phyloP scores from a whole-genome alignment of 1,140 invertebrate species.

The Diorhabda carinulata region DNA sequence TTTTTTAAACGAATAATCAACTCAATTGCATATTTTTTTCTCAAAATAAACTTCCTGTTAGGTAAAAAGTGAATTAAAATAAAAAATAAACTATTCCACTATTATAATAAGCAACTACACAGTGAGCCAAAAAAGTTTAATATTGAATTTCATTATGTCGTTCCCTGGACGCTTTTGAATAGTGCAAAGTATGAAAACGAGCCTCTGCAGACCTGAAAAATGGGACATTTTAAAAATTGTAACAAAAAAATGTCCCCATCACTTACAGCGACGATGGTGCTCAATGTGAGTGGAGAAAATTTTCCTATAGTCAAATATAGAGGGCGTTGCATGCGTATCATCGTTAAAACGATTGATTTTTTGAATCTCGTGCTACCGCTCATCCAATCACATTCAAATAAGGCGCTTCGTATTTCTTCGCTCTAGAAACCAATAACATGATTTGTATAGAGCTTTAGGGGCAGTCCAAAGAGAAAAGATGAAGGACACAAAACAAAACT shows the following conservation, averaged over 20 bases:
- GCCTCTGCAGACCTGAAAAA: conserved; percentile 25
- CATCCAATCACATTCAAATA: conserved; percentile 40
- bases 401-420: conserved; percentile 22
- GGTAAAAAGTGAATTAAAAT: too few relatives aligned
- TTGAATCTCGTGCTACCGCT: conserved; percentile 32
- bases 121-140: too few relatives aligned
- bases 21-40: too few relatives aligned
- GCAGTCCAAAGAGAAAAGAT: too few relatives aligned
- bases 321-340: conserved; percentile 35
- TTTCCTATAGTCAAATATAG: conserved; percentile 42
- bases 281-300: conserved; percentile 38
- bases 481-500: too few relatives aligned
- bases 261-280: conserved; percentile 38
- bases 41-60: too few relatives aligned
- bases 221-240: conserved; percentile 4
- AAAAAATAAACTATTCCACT: too few relatives aligned
- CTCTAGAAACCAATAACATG: conserved; percentile 32
- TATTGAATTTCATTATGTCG: not conserved
- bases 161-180: conserved; percentile 25
- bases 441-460: too few relatives aligned
- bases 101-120: too few relatives aligned
- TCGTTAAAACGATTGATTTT: conserved; percentile 38
- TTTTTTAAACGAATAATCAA: too few relatives aligned
- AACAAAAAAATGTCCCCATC: not conserved
- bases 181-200: conserved; percentile 34